Base-by-base conservation (phyloP, 2,113 vertebrate species). In the Agapornis roseicollis region DNA sequence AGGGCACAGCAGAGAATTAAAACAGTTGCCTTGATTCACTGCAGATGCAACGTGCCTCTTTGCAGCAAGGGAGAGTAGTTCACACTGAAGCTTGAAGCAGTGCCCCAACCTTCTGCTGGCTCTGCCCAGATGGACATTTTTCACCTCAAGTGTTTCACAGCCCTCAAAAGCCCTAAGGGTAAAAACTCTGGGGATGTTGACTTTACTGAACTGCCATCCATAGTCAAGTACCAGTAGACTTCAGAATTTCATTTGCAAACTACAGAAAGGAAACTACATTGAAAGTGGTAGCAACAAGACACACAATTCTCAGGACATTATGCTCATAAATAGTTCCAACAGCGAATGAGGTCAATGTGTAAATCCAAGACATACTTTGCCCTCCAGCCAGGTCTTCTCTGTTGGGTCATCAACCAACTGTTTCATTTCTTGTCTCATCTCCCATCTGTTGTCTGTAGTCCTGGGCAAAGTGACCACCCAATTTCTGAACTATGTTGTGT, bases 61-160 rank as follows among this genome's bases (percentile, higher is more conserved):
- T n/a, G 33, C 42, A 60, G 77, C 35, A 39, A 65, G 27, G 17
- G 63, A 61, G 24, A 64, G 60, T 80, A 74, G 56, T 27, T 89
- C 60, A 29, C 17, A 5, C 27, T 2, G 9, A 42, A 84, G 31
- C 41, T 39, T 19, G 27, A 55, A 55, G 53, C 60, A 73, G 49
- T 2, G 17, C 64, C 29, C 69, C 74, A 65, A 58, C 25, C 39
- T 81, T 71, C 37, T 39, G 22, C 55, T 74, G 52, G 20, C 27
- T 55, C 58, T 61, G 27, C 3, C 1, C 58, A 63, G 0, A 0
- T 17, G 39, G 29, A 52, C 10, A 10, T 27, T 87, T 84, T 82
- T 76, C 78, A 72, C 49, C 23, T 66, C 17, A 24, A 37, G 46
- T 29, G 25, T 89, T 89, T 77, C 46, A 18, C 58, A 85, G 35